Base-by-base conservation (phyloP, 1,140 invertebrate species). In the Propsilocerus akamusi region DNA sequence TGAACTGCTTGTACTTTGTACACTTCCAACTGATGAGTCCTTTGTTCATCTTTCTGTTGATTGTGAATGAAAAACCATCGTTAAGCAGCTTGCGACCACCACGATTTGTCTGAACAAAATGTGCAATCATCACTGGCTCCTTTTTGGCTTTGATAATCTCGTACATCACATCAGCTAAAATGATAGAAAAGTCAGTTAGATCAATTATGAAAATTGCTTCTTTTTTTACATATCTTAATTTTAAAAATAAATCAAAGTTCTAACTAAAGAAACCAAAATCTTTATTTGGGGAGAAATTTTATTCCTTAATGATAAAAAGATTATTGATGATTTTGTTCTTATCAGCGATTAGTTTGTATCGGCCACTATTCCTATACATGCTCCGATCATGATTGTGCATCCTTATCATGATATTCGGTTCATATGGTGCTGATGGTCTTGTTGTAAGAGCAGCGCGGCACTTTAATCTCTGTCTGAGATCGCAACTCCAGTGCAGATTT, bases 1-100 rank as follows among this genome's bases (percentile, higher is more conserved):
- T 60, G 49, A 7, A 49, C 22, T 41, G 12, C 34, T 41, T 41
- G 4, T 41, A 41, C 11, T 41, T 41, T 41, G 34, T 41, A 17
- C 34, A 41, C 14, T 41, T 41, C 34, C 34, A 41, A 41, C 34
- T 41, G 4, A 41, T 41, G 34, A 41, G 17, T 20, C 34, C 34
- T 2, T 14, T 17, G 10, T 17, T 14, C 5, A 41, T 20, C 10
- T 41, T 41, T 41, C 34, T 20, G 11, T 41, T 41, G 17, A 20
- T 14, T 17, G 34, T 41, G 14, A 41, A 41, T 41, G 34, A 41
- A 17, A 41, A 41, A 20, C 34, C 34, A 20, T 41, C 8, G 11
- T 41, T 20, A 8, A 41, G 22, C 17, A 41, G 34, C 17, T 41
- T 41, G 17, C 34, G 14, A 4, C 34, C 34, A 20, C 34, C 34